Evolutionary conservation across 2,888 invertebrate genomes (phyloP), one percentile per base, ranked within the genome.

Genomic region (Piscicola geometra): DNA sequence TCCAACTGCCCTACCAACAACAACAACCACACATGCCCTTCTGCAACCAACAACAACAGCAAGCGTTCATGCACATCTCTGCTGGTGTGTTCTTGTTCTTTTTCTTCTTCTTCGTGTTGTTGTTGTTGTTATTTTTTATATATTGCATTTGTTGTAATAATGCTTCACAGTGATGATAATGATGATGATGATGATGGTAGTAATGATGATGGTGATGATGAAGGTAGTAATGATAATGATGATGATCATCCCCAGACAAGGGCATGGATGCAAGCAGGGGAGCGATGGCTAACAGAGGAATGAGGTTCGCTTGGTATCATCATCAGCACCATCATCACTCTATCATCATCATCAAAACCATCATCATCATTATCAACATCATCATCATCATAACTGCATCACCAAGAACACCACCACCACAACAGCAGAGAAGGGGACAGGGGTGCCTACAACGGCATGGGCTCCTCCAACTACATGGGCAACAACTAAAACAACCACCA

Each of bases 211-310:
- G 30, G 21, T 25, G 30, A 64, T 25, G 64, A 64, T 64, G 64
- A 64, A 12, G 64, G 21, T 64, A n/a, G 21, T 64, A n/a, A 21
- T 64, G 64, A 64, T 64, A n/a, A 64, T 64, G 64, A 64, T 30
- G 64, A 64, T 30, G 64, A 64, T 64, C 9, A 64, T 64, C 9
- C n/a, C 9, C 60, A 56, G 60, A 56, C 60, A 56, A 56, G 25
- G 60, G 60, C 21, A 56, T 56, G 60, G n/a, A 56, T 5, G 5
- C n/a, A 5, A 56, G n/a, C 60, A 56, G 60, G n/a, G 60, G 60
- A 25, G 60, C 15, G n/a, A 56, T 56, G 60, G 9, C 60, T n/a
- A 56, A 56, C 60, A 56, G 60, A 21, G 60, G 60, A 56, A 21
- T 3, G 3, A 56, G 60, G 60, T 56, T 3, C 50, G 21, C 21